Conservation (phyloP, 2,888 invertebrate species). For the Gymnoscelis rufifasciata region DNA sequence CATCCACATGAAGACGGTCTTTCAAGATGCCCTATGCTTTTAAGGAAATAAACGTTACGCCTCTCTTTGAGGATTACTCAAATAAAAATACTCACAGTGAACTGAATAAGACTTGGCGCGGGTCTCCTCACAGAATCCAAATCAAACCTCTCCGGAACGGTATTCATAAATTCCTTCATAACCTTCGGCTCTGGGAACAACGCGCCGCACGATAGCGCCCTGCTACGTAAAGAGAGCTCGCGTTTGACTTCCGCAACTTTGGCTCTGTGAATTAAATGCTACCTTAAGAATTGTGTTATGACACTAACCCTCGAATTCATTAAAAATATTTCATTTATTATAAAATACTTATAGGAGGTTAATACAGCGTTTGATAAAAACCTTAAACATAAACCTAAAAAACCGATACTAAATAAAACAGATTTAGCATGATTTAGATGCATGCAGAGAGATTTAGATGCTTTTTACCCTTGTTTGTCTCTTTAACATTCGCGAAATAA, state of each 20-base stretch:
- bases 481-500: too few relatives aligned
- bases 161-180: conserved; percentile 84
- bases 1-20: too few relatives aligned
- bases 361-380: too few relatives aligned
- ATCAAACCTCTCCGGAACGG: conserved; percentile 73
- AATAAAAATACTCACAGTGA: conserved; percentile 75
- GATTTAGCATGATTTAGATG: too few relatives aligned
- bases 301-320: too few relatives aligned
- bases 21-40: too few relatives aligned
- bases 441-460: too few relatives aligned
- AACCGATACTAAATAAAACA: too few relatives aligned
- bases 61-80: background rate
- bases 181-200: conserved; percentile 86
- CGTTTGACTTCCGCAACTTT: conserved; percentile 82
- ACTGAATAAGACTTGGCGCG: conserved; percentile 83
- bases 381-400: too few relatives aligned
- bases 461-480: too few relatives aligned
- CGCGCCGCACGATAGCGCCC: conserved; percentile 80
- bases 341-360: too few relatives aligned
- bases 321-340: conserved; percentile 1
- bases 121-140: conserved; percentile 78
- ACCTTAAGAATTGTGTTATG: background rate
- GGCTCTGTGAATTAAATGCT: conserved; percentile 65
- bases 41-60: too few relatives aligned
- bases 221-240: conserved; percentile 83